Percentiles rank a stretch among this genome's conserved stretches.
Conservation (phyloP, 2,113 vertebrate genomes). For the Psephotus haematonotus region DNA sequence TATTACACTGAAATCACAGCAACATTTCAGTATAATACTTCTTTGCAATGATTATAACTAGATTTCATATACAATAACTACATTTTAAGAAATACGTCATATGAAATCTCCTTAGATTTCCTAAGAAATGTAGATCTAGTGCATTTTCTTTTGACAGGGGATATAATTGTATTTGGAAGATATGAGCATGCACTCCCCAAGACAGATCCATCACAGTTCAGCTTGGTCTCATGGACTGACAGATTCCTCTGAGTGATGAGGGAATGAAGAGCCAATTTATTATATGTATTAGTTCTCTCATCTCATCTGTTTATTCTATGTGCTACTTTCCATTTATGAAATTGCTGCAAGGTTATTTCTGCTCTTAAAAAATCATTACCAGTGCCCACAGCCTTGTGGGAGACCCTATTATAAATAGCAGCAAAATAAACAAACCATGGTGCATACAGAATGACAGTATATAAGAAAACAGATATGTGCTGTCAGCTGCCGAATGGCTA, state of each 20-base stretch:
- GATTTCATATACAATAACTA: background rate
- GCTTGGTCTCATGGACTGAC: background rate
- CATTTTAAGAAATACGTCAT: background rate
- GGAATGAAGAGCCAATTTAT: background rate
- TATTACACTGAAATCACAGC: background rate
- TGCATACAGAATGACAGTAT: background rate
- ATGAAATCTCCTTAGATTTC: background rate
- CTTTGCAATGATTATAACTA: background rate
- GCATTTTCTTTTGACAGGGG: background rate
- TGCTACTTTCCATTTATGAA: conserved; percentile 23
- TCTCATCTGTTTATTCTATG: conserved; percentile 12
- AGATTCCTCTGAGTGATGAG: conserved; percentile 10
- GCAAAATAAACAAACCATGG: background rate
- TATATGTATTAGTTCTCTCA: background rate
- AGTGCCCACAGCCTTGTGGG: background rate
- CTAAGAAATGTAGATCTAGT: background rate
- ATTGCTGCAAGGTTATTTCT: conserved; percentile 18
- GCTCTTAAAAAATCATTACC: conserved; percentile 36
- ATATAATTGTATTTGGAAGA: background rate
- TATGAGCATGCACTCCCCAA: background rate
- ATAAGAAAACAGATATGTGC: background rate
- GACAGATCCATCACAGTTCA: background rate
- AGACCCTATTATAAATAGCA: conserved; percentile 25
- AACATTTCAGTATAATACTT: background rate
- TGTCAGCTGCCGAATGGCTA: background rate